Conservation (phyloP, 2,888 invertebrate species). For the Malacosoma neustria region DNA sequence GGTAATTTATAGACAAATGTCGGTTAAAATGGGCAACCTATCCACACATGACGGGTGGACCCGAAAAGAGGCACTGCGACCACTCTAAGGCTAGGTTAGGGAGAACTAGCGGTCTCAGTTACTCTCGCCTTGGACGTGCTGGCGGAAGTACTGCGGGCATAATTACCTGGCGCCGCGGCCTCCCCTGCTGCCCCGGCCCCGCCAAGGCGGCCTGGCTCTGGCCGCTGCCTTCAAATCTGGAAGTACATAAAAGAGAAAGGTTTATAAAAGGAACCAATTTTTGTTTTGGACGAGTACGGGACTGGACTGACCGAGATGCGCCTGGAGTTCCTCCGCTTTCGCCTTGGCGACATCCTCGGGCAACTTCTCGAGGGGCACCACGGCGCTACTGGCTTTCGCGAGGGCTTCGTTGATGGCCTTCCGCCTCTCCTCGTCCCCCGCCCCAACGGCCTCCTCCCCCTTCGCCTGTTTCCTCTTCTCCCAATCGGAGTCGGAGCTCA, state of each 20-base stretch:
- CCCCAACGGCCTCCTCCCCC: conserved; percentile 36
- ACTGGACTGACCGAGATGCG: conserved; percentile 36
- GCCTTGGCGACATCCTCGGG: conserved; percentile 52
- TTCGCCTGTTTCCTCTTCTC: conserved; percentile 43
- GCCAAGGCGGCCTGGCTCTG: conserved; percentile 20
- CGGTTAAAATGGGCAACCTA: too few species aligned
- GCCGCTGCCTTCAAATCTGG: conserved; percentile 23
- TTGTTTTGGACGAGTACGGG: too few species aligned
- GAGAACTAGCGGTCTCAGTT: too few species aligned
- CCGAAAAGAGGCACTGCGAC: too few species aligned
- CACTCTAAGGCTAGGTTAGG: too few species aligned
- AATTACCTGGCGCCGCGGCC: conserved; percentile 59
- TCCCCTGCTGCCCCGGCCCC: conserved; percentile 65
- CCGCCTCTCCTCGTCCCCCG: conserved; percentile 40
- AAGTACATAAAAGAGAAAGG: too few species aligned
- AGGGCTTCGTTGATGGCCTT: conserved; percentile 60
- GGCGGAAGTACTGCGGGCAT: too few species aligned
- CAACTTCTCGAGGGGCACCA: conserved; percentile 56
- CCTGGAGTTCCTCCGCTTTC: conserved; percentile 48
- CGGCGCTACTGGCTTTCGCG: conserved; percentile 33
- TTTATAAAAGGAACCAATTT: too few species aligned
- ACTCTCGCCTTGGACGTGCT: too few species aligned
- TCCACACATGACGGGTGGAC: too few species aligned
- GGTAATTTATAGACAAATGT: too few species aligned
- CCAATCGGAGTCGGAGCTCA: conserved; percentile 30